Conservation (phyloP, 2,113 vertebrate species). For the Solea solea region DNA sequence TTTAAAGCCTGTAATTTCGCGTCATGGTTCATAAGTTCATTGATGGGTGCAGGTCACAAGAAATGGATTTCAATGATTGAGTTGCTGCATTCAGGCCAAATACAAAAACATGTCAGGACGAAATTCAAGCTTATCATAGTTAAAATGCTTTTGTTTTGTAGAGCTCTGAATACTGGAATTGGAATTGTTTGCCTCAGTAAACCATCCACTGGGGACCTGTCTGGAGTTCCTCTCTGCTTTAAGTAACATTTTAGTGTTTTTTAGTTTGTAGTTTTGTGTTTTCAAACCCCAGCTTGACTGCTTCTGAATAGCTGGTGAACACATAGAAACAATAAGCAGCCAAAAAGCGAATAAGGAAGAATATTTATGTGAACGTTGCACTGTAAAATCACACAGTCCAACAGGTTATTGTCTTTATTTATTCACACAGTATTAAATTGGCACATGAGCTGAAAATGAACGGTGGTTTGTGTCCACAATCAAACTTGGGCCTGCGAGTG, state of each 20-base stretch:
- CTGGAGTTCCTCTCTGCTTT: too few relatives aligned
- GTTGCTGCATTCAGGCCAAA: background rate
- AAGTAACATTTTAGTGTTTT: background rate
- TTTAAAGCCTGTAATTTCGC: slow-evolving; percentile 35
- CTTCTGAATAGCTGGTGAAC: background rate
- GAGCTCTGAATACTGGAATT: too few relatives aligned
- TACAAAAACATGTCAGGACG: background rate
- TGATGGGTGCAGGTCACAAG: slow-evolving; percentile 21
- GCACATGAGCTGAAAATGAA: too few relatives aligned
- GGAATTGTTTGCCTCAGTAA: too few relatives aligned
- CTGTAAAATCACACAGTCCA: too few relatives aligned
- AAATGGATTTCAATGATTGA: background rate
- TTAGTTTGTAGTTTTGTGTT: background rate
- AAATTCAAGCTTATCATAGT: background rate
- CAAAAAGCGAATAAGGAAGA: too few relatives aligned
- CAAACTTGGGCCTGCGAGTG: background rate
- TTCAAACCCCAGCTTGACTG: background rate
- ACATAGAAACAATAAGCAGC: background rate
- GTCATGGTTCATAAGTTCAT: slow-evolving; percentile 56
- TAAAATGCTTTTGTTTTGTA: background rate
- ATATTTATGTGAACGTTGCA: too few relatives aligned
- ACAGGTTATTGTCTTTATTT: too few relatives aligned
- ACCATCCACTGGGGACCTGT: too few relatives aligned
- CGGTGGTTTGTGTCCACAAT: too few relatives aligned
- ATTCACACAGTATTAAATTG: too few relatives aligned